Conservation (phyloP, 2,888 invertebrate species). For the Crepidodera aurea region DNA sequence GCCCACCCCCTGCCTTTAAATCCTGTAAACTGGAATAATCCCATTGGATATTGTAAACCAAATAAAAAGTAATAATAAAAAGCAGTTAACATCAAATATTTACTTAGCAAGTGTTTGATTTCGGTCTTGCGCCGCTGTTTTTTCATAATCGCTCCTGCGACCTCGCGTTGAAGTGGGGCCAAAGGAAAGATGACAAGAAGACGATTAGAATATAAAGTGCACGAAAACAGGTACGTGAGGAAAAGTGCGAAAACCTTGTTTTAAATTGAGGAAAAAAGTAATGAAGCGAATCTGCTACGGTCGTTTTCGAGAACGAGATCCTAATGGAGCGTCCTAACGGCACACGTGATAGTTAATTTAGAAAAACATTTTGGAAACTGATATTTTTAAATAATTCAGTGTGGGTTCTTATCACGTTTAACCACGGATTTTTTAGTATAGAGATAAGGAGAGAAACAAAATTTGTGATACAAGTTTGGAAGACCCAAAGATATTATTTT, state of each 20-base stretch:
- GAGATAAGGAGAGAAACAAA: too few relatives aligned
- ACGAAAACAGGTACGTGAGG: constrained; percentile 26
- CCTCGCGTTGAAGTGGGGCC: constrained; percentile 10
- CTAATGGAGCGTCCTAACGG: constrained; percentile 17
- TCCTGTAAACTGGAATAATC: too few relatives aligned
- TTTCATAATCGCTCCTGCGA: neutral
- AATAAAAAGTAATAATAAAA: constrained; percentile 1
- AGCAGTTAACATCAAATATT: neutral
- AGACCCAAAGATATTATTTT: too few relatives aligned
- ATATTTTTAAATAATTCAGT: neutral
- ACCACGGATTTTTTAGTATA: too few relatives aligned
- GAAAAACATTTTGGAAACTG: constrained; percentile 8
- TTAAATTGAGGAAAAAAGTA: constrained; percentile 25
- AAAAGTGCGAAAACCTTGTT: constrained; percentile 23
- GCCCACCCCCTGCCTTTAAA: too few relatives aligned
- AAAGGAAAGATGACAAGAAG: constrained; percentile 16
- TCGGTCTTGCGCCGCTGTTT: neutral
- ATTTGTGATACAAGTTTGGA: too few relatives aligned
- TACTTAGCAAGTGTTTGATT: neutral
- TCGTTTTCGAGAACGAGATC: constrained; percentile 17
- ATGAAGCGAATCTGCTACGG: constrained; percentile 26
- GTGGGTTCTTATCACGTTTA: neutral
- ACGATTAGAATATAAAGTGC: constrained; percentile 26
- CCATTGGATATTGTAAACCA: too few relatives aligned
- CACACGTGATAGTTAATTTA: constrained; percentile 20